phyloP scores from a whole-genome alignment of 2,888 invertebrate species.

The Chaetogeoica ovagalla region DNA sequence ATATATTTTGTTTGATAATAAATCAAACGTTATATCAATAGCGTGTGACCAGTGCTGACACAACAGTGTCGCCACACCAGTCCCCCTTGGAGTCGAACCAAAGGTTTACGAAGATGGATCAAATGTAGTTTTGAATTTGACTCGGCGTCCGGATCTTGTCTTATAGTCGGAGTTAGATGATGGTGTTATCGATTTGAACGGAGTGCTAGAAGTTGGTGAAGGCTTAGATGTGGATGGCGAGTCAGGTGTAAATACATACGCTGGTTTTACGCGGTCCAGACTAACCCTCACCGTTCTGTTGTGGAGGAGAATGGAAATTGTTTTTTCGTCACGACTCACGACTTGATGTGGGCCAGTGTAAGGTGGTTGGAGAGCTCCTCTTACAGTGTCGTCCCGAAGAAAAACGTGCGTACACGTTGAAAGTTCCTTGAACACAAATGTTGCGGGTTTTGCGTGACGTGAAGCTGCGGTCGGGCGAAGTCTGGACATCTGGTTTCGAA shows the following conservation, averaged over 20 bases:
- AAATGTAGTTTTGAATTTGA: neutral
- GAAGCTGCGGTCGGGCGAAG: neutral
- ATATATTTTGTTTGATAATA: no score
- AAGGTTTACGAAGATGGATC: neutral
- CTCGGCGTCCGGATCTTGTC: neutral
- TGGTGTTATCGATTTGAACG: no score
- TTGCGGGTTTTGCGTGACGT: neutral
- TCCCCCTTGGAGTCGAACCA: neutral
- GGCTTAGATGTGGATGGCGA: no score
- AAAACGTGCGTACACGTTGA: neutral
- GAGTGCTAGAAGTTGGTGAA: no score
- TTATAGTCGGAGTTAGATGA: neutral
- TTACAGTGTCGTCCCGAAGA: neutral
- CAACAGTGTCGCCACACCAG: neutral
- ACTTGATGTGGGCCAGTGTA: neutral
- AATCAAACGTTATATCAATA: no score
- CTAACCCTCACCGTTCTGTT: neutral
- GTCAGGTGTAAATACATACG: no score
- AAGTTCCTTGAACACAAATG: neutral
- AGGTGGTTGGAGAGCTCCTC: neutral
- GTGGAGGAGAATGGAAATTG: neutral
- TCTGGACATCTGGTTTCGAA: neutral
- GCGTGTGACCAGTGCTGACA: no score
- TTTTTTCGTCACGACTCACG: neutral
- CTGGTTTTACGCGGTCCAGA: neutral